Percentiles rank a stretch among this genome's conserved stretches.
Evolutionary conservation across 2,888 invertebrate species (phyloP).

Genomic region (Ceratothoa steindachneri): DNA sequence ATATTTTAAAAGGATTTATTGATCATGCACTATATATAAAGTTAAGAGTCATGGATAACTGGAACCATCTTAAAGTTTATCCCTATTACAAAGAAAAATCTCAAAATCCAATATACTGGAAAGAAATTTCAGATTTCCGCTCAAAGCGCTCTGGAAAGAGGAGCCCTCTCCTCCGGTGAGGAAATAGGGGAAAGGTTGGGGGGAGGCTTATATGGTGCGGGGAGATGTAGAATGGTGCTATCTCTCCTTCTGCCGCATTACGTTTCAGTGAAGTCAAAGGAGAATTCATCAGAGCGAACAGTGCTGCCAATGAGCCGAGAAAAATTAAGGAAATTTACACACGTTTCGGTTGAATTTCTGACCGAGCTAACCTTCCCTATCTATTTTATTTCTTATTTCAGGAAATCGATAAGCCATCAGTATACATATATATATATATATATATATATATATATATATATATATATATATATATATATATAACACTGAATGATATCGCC

Average conservation of each 20-base stretch:
- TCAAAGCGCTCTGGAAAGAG: neutral
- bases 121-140: neutral
- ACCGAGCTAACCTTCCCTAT: neutral
- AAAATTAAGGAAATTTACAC: neutral
- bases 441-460: neutral
- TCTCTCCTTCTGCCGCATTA: neutral
- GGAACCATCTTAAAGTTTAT: neutral
- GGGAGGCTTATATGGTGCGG: neutral
- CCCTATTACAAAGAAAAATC: neutral
- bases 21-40: neutral
- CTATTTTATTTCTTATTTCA: neutral
- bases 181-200: too few species aligned
- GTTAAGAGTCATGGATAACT: neutral
- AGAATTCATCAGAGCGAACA: neutral
- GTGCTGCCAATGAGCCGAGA: neutral
- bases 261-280: neutral
- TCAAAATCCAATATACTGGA: neutral
- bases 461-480: neutral
- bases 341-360: neutral
- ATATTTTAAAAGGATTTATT: neutral
- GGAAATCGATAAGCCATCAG: neutral
- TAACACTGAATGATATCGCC: too few species aligned
- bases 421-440: neutral
- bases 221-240: neutral
- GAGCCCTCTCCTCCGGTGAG: too few species aligned